Evolutionary conservation across 2,113 vertebrate species (phyloP), one percentile per base, ranked within the genome.

Genomic region (Triplophysa tibetana): DNA sequence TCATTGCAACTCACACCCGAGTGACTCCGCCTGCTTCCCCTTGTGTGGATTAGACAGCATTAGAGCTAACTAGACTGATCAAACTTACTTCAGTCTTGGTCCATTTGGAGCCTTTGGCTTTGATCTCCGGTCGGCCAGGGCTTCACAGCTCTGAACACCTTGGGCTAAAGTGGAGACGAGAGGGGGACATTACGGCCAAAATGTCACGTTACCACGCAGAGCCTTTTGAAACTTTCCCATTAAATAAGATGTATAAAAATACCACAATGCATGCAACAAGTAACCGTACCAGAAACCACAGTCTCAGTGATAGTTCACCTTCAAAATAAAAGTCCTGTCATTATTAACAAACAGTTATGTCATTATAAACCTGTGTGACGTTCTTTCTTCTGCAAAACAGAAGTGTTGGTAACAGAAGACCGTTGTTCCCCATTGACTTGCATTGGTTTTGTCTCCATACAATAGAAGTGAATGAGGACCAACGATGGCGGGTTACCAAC

Each of bases 41-140:
- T 24, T 1, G 8, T 70, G 77, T 67, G 72, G 84, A 77, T 61
- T 56, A 66, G 58, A 68, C 56, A 21, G 60, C 29, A 45, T 70
- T 56, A 45, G 64, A 65, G 62, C 64, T n/a, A 79, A 77, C 79
- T 10, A 52, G n/a, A 48, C n/a, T 63, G 19, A 75, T 58, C 83
- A 88, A 87, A 90, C 96, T 95, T 94, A 96, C 90, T 33, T 89
- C 1, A 77, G n/a, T 0, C 33, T 13, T 1, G 16, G 70, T 29
- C 82, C 85, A 4, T 81, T 87, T 48, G 86, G 86, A 81, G 93
- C 93, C 81, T 92, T 93, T 81, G 93, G 43, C 13, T 54, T 90
- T 14, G 92, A 84, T 78, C 93, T 92, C 93, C 92, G 93, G 0
- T 90, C 90, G 14, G 87, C 89, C 0, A 92, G 93, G 41, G 73